phyloP scores from a whole-genome alignment of 2,113 vertebrate genomes.

The Tiliqua scincoides region DNA sequence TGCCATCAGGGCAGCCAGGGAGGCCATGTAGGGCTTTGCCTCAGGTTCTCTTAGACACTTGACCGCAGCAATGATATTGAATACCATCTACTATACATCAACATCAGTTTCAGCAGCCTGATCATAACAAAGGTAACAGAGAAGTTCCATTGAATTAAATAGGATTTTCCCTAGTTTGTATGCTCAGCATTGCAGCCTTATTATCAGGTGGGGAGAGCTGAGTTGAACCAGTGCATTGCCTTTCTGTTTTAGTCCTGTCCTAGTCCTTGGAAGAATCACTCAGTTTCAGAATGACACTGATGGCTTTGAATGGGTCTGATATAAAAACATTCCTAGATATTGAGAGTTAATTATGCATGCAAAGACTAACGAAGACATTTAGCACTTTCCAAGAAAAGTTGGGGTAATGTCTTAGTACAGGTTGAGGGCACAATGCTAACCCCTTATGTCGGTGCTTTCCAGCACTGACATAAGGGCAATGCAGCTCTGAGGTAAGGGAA shows the following conservation, averaged over 20 bases:
- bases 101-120: background rate
- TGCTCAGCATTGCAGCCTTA: background rate
- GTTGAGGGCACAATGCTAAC: too few relatives aligned
- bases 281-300: background rate
- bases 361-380: background rate
- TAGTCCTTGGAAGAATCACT: background rate
- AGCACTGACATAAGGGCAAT: too few relatives aligned
- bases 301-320: background rate
- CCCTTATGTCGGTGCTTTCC: too few relatives aligned
- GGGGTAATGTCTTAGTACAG: background rate
- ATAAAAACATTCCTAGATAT: background rate
- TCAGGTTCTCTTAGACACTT: too few relatives aligned
- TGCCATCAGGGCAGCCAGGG: too few relatives aligned
- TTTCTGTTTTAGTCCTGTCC: background rate
- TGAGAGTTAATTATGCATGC: background rate
- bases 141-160: background rate
- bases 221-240: background rate
- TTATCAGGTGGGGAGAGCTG: background rate
- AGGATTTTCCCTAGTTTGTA: background rate
- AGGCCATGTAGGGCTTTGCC: too few relatives aligned
- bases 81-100: background rate
- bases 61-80: background rate
- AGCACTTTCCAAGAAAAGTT: background rate
- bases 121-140: background rate
- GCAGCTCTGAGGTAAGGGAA: too few relatives aligned